phyloP scores from a whole-genome alignment of 30 jellyfish, hydroid and myxozoan genomes.

The Cassiopea xamachana region DNA sequence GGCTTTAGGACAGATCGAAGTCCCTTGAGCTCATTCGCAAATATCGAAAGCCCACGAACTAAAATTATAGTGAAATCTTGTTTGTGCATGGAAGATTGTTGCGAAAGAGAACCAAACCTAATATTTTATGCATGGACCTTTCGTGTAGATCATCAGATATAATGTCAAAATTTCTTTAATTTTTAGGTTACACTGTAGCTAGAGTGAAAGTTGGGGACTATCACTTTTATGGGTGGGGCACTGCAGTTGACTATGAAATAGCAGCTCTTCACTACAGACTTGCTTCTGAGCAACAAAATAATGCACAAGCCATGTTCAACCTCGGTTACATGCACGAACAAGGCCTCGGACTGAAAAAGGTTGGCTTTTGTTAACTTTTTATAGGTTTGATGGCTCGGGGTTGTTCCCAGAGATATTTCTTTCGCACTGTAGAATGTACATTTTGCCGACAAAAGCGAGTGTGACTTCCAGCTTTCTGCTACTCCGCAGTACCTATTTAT shows the following conservation, averaged over 20 bases:
- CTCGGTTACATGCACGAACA: conserved; percentile 99
- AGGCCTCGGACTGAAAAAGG: conserved; percentile 95
- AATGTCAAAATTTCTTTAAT: not conserved
- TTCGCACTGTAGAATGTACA: too few species aligned
- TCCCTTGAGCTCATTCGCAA: too few species aligned
- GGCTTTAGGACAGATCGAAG: too few species aligned
- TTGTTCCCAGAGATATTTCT: too few species aligned
- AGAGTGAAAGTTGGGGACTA: conserved; percentile 99
- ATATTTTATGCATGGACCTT: not conserved
- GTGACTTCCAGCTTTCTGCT: too few species aligned
- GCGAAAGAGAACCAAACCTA: too few species aligned
- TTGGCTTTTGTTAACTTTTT: not conserved
- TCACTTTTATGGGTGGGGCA: conserved; percentile 96
- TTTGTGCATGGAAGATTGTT: too few species aligned
- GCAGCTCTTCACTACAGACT: conserved; percentile 97
- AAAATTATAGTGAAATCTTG: too few species aligned
- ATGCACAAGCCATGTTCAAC: conserved; percentile 98
- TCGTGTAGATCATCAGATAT: not conserved
- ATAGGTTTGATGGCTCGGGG: too few species aligned
- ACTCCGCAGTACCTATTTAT: too few species aligned
- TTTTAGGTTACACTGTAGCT: conserved; percentile 90
- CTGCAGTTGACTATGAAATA: conserved; percentile 87
- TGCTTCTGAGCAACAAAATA: conserved; percentile 93
- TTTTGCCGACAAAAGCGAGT: too few species aligned
- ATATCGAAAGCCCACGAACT: too few species aligned